Evolutionary conservation across 2,797 vertebrate species (phyloP).

Genomic region (Glyptemys insculpta): DNA sequence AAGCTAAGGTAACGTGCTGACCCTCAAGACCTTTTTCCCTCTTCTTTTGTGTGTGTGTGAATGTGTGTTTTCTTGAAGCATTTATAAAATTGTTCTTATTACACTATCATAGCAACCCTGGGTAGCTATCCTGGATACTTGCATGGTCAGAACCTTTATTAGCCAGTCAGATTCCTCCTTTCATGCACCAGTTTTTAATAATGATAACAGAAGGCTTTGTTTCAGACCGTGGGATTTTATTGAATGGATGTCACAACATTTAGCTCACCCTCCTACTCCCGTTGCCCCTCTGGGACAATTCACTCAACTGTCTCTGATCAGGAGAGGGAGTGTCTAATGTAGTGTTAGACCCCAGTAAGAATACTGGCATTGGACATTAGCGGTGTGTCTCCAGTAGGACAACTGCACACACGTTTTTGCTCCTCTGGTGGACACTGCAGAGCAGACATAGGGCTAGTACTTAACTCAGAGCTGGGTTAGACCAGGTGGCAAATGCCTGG

Average conservation of each 20-base stretch:
- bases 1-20: background rate
- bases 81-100: background rate
- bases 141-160: background rate
- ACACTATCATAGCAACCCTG: background rate
- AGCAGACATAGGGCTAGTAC: background rate
- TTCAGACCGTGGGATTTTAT: constrained; percentile 52
- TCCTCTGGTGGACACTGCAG: background rate
- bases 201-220: constrained; percentile 35
- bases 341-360: background rate
- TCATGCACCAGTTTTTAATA: fast-evolving
- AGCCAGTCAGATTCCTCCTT: background rate
- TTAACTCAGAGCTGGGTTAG: background rate
- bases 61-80: background rate
- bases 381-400: no score
- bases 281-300: background rate
- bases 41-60: no score
- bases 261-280: background rate
- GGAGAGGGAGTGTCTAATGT: background rate
- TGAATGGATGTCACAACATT: background rate
- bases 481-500: background rate
- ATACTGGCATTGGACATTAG: background rate
- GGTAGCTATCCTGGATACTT: background rate
- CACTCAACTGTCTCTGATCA: background rate
- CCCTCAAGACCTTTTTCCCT: background rate
- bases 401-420: background rate